phyloP scores from a whole-genome alignment of 2,888 invertebrate genomes.

The Cataglyphis livida region DNA sequence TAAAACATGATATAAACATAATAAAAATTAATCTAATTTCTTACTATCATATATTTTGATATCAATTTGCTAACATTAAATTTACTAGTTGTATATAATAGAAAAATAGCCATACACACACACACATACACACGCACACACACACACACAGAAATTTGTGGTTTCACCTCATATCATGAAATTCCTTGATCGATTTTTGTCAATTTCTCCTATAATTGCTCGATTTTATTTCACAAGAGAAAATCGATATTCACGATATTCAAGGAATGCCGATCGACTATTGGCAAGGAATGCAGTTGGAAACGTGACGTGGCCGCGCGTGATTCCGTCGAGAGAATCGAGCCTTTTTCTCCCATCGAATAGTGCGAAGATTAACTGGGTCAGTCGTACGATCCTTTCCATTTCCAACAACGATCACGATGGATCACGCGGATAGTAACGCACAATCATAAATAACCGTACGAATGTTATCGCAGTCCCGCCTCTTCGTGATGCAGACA shows the following conservation, averaged over 20 bases:
- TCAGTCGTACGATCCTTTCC: slow-evolving; percentile 10
- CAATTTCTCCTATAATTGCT: background rate
- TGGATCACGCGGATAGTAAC: background rate
- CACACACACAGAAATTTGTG: background rate
- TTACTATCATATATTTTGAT: background rate
- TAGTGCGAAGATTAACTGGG: background rate
- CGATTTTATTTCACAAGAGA: background rate
- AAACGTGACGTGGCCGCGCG: background rate
- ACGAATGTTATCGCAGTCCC: slow-evolving; percentile 10
- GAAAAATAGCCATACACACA: background rate
- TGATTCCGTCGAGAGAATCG: background rate
- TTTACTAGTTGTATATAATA: background rate
- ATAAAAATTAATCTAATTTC: background rate
- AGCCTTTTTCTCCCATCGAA: background rate
- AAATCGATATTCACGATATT: background rate
- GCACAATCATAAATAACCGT: background rate
- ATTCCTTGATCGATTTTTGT: background rate
- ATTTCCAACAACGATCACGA: background rate
- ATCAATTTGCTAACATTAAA: background rate
- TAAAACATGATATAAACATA: no score
- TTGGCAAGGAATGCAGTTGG: background rate
- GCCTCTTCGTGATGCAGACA: background rate
- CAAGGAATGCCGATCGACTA: background rate
- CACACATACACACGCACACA: background rate
- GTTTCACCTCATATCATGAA: background rate